Evolutionary conservation across 2,113 vertebrate species (phyloP).

Genomic region (Bambusicola thoracicus): DNA sequence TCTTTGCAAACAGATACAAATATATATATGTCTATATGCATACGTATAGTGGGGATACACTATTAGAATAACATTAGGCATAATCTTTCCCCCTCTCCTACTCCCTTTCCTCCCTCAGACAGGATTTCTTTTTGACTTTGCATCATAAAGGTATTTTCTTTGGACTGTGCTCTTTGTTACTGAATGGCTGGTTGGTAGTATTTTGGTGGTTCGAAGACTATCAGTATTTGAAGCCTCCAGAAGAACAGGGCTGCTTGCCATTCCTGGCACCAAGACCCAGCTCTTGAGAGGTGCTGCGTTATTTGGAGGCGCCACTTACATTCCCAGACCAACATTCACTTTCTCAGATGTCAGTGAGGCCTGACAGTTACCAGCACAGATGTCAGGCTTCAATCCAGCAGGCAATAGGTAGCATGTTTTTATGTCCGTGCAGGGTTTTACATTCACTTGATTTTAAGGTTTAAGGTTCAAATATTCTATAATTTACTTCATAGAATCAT

Average conservation of each 20-base stretch:
- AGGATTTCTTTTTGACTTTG: not conserved
- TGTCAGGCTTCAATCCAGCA: slow-evolving; percentile 36
- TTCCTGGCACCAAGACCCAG: not conserved
- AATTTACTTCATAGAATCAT: not conserved
- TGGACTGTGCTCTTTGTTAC: not conserved
- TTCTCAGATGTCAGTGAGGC: slow-evolving; percentile 48
- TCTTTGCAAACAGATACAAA: not conserved
- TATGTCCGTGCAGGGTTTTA: not conserved
- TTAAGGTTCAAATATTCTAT: not conserved
- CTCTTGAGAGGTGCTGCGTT: slow-evolving; percentile 48
- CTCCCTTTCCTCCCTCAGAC: not conserved
- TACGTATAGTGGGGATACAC: not conserved
- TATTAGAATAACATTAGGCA: not conserved
- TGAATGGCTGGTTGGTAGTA: not conserved
- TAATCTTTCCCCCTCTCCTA: not conserved
- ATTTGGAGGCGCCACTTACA: slow-evolving; percentile 14
- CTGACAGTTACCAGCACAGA: slow-evolving; percentile 7
- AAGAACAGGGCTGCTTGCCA: not conserved
- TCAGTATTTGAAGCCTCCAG: not conserved
- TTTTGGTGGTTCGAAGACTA: not conserved
- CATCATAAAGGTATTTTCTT: not conserved
- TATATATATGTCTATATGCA: too few relatives aligned
- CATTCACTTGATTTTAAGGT: not conserved
- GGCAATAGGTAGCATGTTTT: not conserved
- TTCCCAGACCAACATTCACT: slow-evolving; percentile 39